Evolutionary conservation across 1,140 invertebrate species (phyloP).

Genomic region (Halictus rubicundus): DNA sequence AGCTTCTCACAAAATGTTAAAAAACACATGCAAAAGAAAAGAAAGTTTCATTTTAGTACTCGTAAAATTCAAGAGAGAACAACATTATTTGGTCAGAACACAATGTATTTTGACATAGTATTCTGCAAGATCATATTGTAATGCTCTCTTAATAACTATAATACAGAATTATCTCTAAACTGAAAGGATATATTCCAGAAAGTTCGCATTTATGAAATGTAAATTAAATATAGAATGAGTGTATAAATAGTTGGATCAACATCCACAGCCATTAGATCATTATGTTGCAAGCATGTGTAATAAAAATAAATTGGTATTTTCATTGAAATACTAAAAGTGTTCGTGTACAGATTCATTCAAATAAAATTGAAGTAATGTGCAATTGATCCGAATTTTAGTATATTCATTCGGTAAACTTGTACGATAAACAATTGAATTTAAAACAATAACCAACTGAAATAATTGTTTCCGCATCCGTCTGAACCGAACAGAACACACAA

Average conservation of each 20-base stretch:
- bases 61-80: background rate
- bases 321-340: background rate
- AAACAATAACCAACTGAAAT: background rate
- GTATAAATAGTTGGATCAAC: conserved; percentile 61
- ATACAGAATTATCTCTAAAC: background rate
- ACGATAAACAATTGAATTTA: background rate
- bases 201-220: conserved; percentile 5
- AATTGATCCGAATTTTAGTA: background rate
- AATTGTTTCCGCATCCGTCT: background rate
- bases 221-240: conserved; percentile 60
- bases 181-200: conserved; percentile 26
- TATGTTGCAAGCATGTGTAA: conserved; percentile 20
- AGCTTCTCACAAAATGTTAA: background rate
- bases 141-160: too few relatives aligned
- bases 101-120: background rate
- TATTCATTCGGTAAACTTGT: background rate
- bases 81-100: background rate
- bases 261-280: conserved; percentile 57
- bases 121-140: background rate
- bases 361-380: background rate
- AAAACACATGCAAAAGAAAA: background rate
- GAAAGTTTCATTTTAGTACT: background rate
- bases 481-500: background rate
- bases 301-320: conserved; percentile 22
- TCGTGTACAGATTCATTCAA: background rate